Evolutionary conservation across 35 echinoderm and acorn worm species (phyloP).

Genomic region (Heliocidaris erythrogramma): DNA sequence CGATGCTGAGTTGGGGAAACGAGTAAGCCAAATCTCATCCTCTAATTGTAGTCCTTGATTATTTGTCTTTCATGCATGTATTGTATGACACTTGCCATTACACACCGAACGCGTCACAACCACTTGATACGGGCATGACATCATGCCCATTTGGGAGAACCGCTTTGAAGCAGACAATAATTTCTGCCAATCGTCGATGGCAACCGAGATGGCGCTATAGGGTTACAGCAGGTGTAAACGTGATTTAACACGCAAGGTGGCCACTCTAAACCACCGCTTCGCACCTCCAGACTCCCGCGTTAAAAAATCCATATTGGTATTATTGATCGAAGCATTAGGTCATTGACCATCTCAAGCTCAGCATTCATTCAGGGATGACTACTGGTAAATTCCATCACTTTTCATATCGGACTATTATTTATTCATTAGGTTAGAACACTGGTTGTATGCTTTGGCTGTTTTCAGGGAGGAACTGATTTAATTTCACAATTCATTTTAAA

Average conservation of each 20-base stretch:
- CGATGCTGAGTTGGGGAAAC: neutral
- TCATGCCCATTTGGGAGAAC: conserved; percentile 13
- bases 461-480: no score
- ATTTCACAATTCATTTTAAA: neutral
- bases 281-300: conserved; percentile 15
- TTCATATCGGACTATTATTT: neutral
- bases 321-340: neutral
- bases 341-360: neutral
- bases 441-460: neutral
- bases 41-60: neutral
- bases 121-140: conserved; percentile 29
- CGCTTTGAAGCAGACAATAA: neutral
- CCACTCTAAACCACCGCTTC: conserved; percentile 20
- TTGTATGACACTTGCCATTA: conserved; percentile 17
- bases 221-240: conserved; percentile 33
- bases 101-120: neutral
- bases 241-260: conserved; percentile 32
- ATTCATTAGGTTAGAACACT: no score
- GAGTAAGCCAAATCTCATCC: neutral
- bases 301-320: neutral
- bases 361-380: neutral
- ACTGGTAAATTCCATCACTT: neutral
- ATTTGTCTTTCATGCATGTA: neutral
- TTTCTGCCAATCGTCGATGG: neutral
- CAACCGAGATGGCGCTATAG: conserved; percentile 7